phyloP scores from a whole-genome alignment of 2,888 invertebrate species.

The Dorcus parallelipipedus region DNA sequence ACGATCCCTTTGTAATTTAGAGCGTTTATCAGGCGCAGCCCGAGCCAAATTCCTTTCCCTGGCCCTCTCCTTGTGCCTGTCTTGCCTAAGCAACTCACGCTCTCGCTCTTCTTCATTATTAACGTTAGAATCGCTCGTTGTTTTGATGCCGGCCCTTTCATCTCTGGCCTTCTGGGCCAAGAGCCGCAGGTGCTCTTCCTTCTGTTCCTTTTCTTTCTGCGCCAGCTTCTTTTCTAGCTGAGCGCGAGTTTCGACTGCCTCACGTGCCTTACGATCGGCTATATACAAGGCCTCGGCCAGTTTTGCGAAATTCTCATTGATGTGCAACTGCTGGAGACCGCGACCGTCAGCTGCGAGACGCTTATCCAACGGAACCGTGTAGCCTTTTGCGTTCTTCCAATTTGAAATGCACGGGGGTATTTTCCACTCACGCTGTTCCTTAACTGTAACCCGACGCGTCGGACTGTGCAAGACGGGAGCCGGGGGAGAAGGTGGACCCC shows the following conservation, averaged over 20 bases:
- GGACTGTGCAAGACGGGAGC: conserved; percentile 99
- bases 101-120: conserved; percentile 74
- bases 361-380: conserved; percentile 97
- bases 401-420: conserved; percentile 98
- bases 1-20: conserved; percentile 82
- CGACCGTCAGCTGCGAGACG: conserved; percentile 97
- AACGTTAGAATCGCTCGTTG: conserved; percentile 47
- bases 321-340: conserved; percentile 94
- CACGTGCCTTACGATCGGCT: conserved; percentile 92
- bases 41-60: conserved; percentile 89
- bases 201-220: conserved; percentile 97
- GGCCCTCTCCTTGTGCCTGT: conserved; percentile 87
- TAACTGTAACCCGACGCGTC: conserved; percentile 94
- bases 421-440: conserved; percentile 99
- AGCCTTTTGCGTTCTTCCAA: conserved; percentile 98
- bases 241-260: conserved; percentile 95
- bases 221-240: conserved; percentile 95
- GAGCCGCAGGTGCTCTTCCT: conserved; percentile 89
- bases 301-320: conserved; percentile 99
- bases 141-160: conserved; percentile 81
- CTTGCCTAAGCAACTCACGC: conserved; percentile 81
- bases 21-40: conserved; percentile 91
- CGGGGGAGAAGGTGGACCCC: conserved; percentile 97
- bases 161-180: conserved; percentile 95
- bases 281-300: conserved; percentile 96